Conservation (phyloP, 2,113 vertebrate genomes). For the Anarhynchus alexandrinus region DNA sequence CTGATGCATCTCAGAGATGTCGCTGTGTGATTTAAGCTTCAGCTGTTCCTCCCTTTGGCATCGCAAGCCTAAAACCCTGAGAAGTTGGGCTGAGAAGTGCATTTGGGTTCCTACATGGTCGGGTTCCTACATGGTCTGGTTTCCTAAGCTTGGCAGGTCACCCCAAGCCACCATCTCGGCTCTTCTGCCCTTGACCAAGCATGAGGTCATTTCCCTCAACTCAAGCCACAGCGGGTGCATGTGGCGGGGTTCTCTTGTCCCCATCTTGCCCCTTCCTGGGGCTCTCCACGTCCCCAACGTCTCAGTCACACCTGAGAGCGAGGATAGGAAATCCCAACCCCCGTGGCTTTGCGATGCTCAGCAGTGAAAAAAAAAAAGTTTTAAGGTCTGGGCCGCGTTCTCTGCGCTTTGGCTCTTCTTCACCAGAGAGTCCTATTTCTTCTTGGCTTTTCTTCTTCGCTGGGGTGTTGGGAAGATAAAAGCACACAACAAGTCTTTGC, state of each 20-base stretch:
- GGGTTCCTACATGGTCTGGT: no score
- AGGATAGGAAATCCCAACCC: background rate
- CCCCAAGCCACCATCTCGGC: background rate
- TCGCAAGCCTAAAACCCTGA: background rate
- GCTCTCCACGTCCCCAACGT: background rate
- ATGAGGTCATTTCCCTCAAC: background rate
- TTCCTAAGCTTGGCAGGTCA: background rate
- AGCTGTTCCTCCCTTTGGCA: background rate
- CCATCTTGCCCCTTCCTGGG: background rate
- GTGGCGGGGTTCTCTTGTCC: background rate
- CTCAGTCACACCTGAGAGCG: background rate
- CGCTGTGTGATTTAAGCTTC: background rate
- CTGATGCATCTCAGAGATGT: background rate
- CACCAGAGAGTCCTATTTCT: background rate
- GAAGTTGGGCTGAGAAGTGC: background rate
- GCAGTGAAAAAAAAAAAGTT: background rate
- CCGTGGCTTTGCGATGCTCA: background rate
- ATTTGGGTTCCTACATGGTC: background rate
- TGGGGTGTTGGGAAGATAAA: constrained; percentile 44
- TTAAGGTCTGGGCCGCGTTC: background rate
- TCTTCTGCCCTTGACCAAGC: background rate
- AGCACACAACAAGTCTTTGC: background rate
- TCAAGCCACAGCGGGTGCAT: fast-evolving
- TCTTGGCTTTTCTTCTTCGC: background rate
- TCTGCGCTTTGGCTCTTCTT: background rate